Conservation (phyloP, 2,113 vertebrate species). For the Datnioides undecimradiatus region DNA sequence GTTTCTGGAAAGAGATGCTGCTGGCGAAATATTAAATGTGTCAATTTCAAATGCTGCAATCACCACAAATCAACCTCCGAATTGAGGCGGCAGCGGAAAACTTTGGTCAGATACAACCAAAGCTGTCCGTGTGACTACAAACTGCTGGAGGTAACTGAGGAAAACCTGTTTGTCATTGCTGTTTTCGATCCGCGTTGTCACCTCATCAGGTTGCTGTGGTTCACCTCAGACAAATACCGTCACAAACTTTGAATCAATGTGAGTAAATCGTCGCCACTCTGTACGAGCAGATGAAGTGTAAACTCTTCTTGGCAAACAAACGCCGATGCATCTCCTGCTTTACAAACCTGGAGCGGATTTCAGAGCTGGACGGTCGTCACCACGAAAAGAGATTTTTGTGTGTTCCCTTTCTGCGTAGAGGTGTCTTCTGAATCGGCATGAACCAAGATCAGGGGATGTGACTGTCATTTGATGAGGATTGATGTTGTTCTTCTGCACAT, state of each 20-base stretch:
- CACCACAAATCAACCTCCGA: not conserved
- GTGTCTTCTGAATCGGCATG: not conserved
- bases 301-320: slow-evolving; percentile 22
- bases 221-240: slow-evolving; percentile 24
- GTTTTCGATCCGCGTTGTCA: not conserved
- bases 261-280: slow-evolving; percentile 17
- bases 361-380: not conserved
- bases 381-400: not conserved
- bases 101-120: not conserved
- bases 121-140: too few species aligned
- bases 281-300: slow-evolving; percentile 22
- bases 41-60: not conserved
- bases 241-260: not conserved
- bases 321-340: not conserved
- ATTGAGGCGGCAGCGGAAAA: not conserved
- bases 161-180: not conserved
- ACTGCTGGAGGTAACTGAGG: not conserved
- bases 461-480: slow-evolving; percentile 23
- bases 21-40: not conserved
- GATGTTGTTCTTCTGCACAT: too few species aligned
- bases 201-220: slow-evolving; percentile 7
- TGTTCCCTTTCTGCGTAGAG: not conserved
- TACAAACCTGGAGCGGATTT: slow-evolving; percentile 20
- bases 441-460: slow-evolving; percentile 11
- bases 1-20: slow-evolving; percentile 2